Evolutionary conservation across 2,113 vertebrate genomes (phyloP).

Genomic region (Regulus satrapa): DNA sequence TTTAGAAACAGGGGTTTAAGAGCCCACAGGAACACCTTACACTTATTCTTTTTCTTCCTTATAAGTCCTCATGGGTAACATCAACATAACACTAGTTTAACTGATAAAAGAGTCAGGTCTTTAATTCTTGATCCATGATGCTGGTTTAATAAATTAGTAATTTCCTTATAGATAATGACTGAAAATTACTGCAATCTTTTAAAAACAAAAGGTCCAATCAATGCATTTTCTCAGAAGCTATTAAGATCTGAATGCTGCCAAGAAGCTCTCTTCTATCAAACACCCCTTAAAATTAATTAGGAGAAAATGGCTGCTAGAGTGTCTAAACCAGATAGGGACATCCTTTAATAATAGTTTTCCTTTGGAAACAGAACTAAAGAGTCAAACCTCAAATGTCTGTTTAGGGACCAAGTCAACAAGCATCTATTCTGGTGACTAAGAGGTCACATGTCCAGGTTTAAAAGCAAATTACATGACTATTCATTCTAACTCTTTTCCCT

Average conservation of each 20-base stretch:
- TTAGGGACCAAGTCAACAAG: neutral
- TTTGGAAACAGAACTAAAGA: neutral
- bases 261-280: conserved; percentile 9
- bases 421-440: neutral
- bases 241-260: conserved; percentile 38
- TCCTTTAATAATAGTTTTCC: neutral
- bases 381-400: neutral
- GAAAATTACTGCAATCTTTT: conserved; percentile 36
- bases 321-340: neutral
- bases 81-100: neutral
- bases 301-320: neutral
- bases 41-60: neutral
- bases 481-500: neutral
- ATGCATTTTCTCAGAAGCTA: conserved; percentile 47
- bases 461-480: neutral
- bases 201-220: conserved; percentile 26
- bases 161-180: conserved; percentile 6
- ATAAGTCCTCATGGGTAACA: neutral
- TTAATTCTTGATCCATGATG: conserved; percentile 35
- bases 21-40: neutral
- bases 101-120: neutral
- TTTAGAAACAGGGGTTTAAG: neutral
- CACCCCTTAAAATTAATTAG: conserved; percentile 9
- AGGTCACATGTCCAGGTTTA: neutral
- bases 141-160: conserved; percentile 37